These are phyloP conservation scores for Phaethornis superciliosus DNA, from an alignment of 2,113 vertebrate species.

Conservation along the genomic window DNA sequence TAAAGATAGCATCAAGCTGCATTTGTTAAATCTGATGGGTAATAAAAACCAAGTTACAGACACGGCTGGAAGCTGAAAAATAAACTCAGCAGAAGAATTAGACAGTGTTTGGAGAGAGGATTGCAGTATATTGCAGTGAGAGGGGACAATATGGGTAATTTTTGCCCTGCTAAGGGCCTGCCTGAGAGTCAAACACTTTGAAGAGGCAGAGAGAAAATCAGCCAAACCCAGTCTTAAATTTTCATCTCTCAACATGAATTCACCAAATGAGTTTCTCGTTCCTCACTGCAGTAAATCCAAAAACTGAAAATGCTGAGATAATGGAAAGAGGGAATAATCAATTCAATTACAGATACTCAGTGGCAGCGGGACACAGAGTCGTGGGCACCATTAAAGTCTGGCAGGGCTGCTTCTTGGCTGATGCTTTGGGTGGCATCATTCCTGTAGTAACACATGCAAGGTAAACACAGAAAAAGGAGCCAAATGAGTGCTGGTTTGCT, in stretches of 20 bases:
- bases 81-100: neutral
- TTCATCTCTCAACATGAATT: neutral
- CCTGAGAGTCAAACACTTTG: neutral
- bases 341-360: neutral
- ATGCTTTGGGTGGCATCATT: neutral
- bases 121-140: neutral
- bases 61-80: neutral
- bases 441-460: neutral
- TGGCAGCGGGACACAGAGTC: neutral
- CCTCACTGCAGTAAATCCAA: neutral
- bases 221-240: neutral
- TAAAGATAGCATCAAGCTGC: neutral
- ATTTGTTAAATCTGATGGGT: neutral
- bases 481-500: neutral
- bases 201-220: neutral
- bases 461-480: neutral
- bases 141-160: neutral
- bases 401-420: neutral
- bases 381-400: neutral
- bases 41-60: neutral
- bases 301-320: neutral
- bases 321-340: neutral
- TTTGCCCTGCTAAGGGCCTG: neutral
- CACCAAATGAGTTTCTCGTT: neutral
- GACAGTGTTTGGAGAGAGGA: rapidly evolving